These are phyloP conservation scores for Forbesichthys agassizii DNA, from an alignment of 2,113 vertebrate genomes.

Conservation along the genomic window DNA sequence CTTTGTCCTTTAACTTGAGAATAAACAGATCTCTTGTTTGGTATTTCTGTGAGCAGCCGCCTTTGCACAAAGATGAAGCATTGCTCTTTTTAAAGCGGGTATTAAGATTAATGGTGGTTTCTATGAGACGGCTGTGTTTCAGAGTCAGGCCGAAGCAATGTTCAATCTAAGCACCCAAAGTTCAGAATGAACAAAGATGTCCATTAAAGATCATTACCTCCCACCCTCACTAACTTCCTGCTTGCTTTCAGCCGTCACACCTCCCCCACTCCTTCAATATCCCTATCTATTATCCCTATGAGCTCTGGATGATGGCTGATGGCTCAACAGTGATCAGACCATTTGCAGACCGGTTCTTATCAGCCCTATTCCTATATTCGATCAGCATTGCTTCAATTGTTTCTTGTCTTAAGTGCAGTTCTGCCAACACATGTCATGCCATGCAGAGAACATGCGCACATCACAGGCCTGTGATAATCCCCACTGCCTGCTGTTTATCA, in stretches of 20 bases:
- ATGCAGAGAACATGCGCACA: too few species aligned
- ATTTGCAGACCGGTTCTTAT: too few species aligned
- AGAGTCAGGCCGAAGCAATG: not conserved
- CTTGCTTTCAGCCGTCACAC: not conserved
- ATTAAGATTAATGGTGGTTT: not conserved
- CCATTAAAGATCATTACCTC: conserved; percentile 33
- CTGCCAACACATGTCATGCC: too few species aligned
- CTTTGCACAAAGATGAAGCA: not conserved
- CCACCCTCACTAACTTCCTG: conserved; percentile 9
- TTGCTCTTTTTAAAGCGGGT: too few species aligned
- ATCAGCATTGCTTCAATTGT: too few species aligned
- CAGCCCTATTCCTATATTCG: too few species aligned
- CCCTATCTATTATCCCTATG: not conserved
- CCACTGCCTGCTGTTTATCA: conserved; percentile 40
- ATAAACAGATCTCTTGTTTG: not conserved
- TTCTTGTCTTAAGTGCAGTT: too few species aligned
- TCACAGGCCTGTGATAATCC: too few species aligned
- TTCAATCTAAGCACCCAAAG: not conserved
- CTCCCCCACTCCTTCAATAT: not conserved
- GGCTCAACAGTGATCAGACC: not conserved
- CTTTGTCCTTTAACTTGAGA: too few species aligned
- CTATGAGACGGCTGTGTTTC: not conserved
- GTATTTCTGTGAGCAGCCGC: not conserved
- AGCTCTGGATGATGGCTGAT: not conserved
- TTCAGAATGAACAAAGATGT: conserved; percentile 20